These are phyloP conservation scores for Machaerirhynchus nigripectus DNA, from an alignment of 2,113 vertebrate species.

Conservation along the genomic window DNA sequence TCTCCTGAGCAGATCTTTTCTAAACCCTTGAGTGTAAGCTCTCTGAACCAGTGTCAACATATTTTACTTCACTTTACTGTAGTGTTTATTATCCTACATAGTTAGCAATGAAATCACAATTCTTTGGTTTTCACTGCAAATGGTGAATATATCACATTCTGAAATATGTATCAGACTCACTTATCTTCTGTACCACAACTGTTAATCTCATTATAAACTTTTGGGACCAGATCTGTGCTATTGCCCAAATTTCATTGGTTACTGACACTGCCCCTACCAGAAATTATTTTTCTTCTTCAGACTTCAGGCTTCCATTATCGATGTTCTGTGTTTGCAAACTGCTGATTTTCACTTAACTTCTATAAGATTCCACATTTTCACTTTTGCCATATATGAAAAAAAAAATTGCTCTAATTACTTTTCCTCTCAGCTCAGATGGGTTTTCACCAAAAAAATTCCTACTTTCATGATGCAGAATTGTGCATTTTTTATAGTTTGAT, in stretches of 20 bases:
- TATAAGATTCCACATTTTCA: neutral
- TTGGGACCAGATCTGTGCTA: neutral
- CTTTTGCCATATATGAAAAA: neutral
- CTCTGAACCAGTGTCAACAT: neutral
- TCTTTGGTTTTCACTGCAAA: neutral
- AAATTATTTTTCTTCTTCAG: neutral
- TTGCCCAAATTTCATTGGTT: neutral
- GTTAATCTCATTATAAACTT: neutral
- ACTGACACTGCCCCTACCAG: neutral
- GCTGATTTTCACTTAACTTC: neutral
- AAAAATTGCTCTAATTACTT: neutral
- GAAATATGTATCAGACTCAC: neutral
- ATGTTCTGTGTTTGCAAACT: neutral
- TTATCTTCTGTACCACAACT: neutral
- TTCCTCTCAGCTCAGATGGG: neutral
- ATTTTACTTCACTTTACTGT: neutral
- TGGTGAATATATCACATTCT: neutral
- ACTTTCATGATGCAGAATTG: neutral
- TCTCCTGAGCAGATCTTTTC: neutral
- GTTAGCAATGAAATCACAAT: neutral
- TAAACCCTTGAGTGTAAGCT: neutral
- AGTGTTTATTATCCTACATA: neutral
- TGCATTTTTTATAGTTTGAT: neutral
- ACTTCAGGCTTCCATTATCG: neutral
- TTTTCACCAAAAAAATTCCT: neutral